Base-by-base conservation (phyloP, 35 echinoderm and acorn worm genomes). In the Stichopus chloronotus region DNA sequence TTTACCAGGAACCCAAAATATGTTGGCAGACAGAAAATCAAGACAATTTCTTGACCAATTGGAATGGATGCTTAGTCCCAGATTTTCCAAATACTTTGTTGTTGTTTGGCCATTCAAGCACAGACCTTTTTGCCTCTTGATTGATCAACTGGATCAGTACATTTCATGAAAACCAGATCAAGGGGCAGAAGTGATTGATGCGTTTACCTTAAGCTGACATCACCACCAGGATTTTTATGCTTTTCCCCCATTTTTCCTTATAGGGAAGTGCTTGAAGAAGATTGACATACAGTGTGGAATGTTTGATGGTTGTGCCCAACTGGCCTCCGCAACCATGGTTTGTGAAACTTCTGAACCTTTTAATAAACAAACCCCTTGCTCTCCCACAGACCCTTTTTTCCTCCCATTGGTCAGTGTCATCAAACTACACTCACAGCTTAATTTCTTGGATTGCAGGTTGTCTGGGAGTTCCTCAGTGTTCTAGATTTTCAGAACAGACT, bases 291-390 rank as follows among this genome's bases (percentile, higher is more conserved):
- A 90, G 87, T 57, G 90, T 86, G 21, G 90, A 92, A 59, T 68
- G 93, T 58, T 58, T 94, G 1, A 8, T 96, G 19, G 78, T 96
- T 21, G 93, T 94, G n/a, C 95, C 95, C 0, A 91, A 93, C 12
- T 97, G 96, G 94, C 96, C 96, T 22, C 93, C 96, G 68, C 93
- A 97, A 82, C 58, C 94, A 24, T 97, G 96, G 94, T 95, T 93
- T 74, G 81, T 91, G 3, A 55, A 88, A 72, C 53, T 97, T 55
- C 74, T 91, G 25, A 77, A 76, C 30, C 43, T 97, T 63, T 55
- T 92, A 87, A 72, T 86, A 76, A 55, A 17, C 6, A 56, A 92
- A 20, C 93, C 96, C 79, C 2, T 93, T 58, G 72, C 80, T 43
- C 79, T 95, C 19, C 90, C 91, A 57, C 53, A 81, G 13, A 19